Evolutionary conservation across 2,113 vertebrate species (phyloP).

Genomic region (Anolis sagrei): DNA sequence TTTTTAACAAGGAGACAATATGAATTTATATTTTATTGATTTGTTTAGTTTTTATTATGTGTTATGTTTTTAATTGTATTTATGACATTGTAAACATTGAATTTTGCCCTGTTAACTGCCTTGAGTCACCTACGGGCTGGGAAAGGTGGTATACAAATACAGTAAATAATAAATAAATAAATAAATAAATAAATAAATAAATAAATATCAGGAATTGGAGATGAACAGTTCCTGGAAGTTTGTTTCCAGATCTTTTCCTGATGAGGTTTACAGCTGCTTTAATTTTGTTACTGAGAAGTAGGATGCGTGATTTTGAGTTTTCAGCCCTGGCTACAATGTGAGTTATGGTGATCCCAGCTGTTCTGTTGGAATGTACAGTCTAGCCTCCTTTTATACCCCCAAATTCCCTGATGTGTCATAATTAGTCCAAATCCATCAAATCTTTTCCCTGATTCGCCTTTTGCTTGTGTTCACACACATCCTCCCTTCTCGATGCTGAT

Average conservation of each 20-base stretch:
- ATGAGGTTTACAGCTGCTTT: not conserved
- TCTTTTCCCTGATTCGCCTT: not conserved
- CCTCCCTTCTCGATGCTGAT: constrained; percentile 61
- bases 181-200: no score
- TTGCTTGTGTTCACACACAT: not conserved
- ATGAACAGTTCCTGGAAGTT: not conserved
- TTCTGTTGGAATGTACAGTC: not conserved
- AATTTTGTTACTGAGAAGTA: not conserved
- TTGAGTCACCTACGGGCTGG: no score
- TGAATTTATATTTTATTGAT: no score
- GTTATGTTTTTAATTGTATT: no score
- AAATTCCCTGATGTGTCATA: not conserved
- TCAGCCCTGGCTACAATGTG: not conserved
- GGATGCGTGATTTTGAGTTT: not conserved
- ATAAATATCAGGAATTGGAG: not conserved
- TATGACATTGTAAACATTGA: no score
- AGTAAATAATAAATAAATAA: no score
- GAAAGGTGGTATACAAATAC: no score
- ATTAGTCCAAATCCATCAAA: not conserved
- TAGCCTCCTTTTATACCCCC: not conserved
- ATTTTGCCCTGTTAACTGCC: no score
- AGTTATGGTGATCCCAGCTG: not conserved
- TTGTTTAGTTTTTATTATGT: no score
- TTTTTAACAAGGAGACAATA: no score
- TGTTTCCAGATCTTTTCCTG: not conserved